Evolutionary conservation across 2,888 invertebrate genomes (phyloP).

Genomic region (Drosophila fulvimacula): DNA sequence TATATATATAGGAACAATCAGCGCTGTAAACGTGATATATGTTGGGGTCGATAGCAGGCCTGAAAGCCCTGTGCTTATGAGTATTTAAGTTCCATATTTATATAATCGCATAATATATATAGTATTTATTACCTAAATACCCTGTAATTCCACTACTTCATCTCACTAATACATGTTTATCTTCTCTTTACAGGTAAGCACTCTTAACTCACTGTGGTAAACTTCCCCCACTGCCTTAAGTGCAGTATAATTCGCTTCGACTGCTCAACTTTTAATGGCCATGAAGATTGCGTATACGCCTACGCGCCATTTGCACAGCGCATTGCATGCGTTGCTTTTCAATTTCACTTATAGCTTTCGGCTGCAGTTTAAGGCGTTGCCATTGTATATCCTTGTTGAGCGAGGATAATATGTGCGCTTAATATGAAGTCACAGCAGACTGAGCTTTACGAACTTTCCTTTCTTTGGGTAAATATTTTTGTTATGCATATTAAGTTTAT

Average conservation of each 20-base stretch:
- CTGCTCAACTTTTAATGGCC: constrained; percentile 39
- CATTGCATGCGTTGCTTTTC: constrained; percentile 27
- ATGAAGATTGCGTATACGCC: constrained; percentile 65
- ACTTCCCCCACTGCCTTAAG: background rate
- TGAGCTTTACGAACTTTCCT: background rate
- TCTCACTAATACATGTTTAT: background rate
- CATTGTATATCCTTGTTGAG: background rate
- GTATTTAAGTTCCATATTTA: background rate
- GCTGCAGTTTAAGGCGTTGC: constrained; percentile 12
- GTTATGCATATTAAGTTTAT: constrained; percentile 8
- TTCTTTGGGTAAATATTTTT: constrained; percentile 3
- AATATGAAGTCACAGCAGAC: background rate
- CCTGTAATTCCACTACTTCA: background rate
- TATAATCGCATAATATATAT: background rate
- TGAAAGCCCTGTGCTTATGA: background rate
- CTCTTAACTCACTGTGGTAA: constrained; percentile 10
- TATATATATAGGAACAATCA: background rate
- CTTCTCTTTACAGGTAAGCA: constrained; percentile 43
- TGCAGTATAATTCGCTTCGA: background rate
- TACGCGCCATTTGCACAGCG: constrained; percentile 42
- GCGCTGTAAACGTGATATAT: background rate
- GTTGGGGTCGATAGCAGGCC: background rate
- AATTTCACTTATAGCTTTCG: constrained; percentile 20
- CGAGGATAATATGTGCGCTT: background rate
- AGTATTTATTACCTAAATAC: background rate